phyloP scores from a whole-genome alignment of 2,113 vertebrate genomes.

The Callopanchax toddi region DNA sequence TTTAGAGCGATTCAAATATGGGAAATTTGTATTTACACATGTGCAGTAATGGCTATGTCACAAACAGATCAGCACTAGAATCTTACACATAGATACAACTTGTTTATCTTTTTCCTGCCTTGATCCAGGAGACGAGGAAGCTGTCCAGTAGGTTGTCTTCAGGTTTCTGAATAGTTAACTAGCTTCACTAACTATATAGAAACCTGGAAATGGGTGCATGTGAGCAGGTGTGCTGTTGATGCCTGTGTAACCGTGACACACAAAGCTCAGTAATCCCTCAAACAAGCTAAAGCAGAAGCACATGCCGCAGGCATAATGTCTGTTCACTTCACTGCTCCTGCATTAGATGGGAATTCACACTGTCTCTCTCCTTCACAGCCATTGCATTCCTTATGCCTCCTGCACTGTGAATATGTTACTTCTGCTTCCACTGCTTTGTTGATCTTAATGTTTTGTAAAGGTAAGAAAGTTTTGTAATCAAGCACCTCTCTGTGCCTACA shows the following conservation, averaged over 20 bases:
- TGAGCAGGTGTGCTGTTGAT: conserved; percentile 42
- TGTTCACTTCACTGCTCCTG: conserved; percentile 44
- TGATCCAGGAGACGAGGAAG: background rate
- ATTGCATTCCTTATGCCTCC: conserved; percentile 17
- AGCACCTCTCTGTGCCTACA: conserved; percentile 47
- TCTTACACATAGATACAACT: background rate
- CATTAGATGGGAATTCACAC: conserved; percentile 25
- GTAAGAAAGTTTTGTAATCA: conserved; percentile 50
- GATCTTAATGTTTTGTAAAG: conserved; percentile 39
- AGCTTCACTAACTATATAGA: background rate
- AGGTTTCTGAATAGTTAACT: background rate
- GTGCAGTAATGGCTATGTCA: conserved; percentile 7
- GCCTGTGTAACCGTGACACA: conserved; percentile 48
- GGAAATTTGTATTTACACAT: conserved; percentile 9
- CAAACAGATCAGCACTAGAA: background rate
- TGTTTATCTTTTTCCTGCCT: background rate
- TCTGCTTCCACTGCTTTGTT: conserved; percentile 29
- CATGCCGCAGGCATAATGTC: conserved; percentile 48
- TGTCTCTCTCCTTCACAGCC: conserved; percentile 14
- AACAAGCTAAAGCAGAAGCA: conserved; percentile 52
- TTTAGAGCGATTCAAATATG: conserved; percentile 12
- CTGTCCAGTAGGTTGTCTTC: background rate
- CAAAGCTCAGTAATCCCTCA: conserved; percentile 50
- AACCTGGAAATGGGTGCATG: conserved; percentile 10
- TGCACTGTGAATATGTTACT: conserved; percentile 11